Percentiles rank a stretch among this genome's conserved stretches.
Conservation (phyloP, 2,797 vertebrate species). For the Caiman crocodilus region DNA sequence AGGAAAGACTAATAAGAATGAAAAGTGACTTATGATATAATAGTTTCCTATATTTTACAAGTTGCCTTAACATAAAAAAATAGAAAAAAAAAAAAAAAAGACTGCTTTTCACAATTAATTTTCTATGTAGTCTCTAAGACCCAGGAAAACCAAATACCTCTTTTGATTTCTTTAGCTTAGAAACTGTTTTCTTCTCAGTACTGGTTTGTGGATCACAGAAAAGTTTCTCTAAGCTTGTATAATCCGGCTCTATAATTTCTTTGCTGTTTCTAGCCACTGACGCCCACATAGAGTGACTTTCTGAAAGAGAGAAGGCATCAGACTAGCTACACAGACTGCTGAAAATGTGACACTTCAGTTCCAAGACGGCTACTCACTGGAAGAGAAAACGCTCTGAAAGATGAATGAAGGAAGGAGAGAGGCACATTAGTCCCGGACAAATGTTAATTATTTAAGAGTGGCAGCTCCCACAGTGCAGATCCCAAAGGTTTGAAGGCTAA, state of each 20-base stretch:
- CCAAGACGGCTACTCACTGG: neutral
- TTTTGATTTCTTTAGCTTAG: slow-evolving; percentile 87
- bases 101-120: neutral
- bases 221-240: slow-evolving; percentile 91
- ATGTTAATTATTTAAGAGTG: slow-evolving; percentile 27
- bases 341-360: neutral
- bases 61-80: no score
- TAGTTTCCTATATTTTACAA: no score
- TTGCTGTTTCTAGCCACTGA: slow-evolving; percentile 64
- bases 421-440: neutral
- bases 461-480: slow-evolving; percentile 7
- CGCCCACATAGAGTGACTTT: slow-evolving; percentile 90
- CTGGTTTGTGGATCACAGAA: slow-evolving; percentile 88
- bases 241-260: slow-evolving; percentile 85
- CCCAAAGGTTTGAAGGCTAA: slow-evolving; percentile 16
- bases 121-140: neutral
- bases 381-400: neutral
- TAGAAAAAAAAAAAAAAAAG: neutral
- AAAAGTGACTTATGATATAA: neutral
- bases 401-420: neutral
- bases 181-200: slow-evolving; percentile 82
- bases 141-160: slow-evolving; percentile 79
- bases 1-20: neutral
- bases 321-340: neutral
- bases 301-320: slow-evolving; percentile 73